Percentiles rank a stretch among this genome's conserved stretches.
These are phyloP conservation scores for Anthonomus grandis DNA, from an alignment of 1,140 invertebrate genomes.

Conservation along the genomic window DNA sequence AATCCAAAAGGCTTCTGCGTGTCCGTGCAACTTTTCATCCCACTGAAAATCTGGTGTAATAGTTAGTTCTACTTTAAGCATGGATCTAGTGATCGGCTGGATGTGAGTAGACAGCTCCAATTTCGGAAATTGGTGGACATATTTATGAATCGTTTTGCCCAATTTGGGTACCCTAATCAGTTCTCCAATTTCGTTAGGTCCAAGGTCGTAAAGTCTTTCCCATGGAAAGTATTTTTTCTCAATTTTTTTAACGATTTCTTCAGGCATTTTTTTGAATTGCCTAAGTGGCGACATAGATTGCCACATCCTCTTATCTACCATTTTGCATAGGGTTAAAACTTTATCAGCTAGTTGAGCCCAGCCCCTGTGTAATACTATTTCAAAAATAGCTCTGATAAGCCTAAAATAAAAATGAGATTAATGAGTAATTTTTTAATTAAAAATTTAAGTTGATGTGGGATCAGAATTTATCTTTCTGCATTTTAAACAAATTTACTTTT, in stretches of 20 bases:
- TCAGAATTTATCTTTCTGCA: no score
- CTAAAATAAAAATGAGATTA: no score
- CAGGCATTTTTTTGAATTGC: slow-evolving; percentile 97
- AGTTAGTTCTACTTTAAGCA: slow-evolving; percentile 90
- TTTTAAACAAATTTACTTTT: no score
- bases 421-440: no score
- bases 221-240: slow-evolving; percentile 97
- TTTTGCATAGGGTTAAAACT: slow-evolving; percentile 93
- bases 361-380: slow-evolving; percentile 85
- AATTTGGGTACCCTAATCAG: slow-evolving; percentile 92
- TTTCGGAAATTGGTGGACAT: slow-evolving; percentile 96
- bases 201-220: slow-evolving; percentile 93
- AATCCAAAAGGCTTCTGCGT: slow-evolving; percentile 98
- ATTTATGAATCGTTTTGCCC: slow-evolving; percentile 97
- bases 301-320: slow-evolving; percentile 99
- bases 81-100: slow-evolving; percentile 95
- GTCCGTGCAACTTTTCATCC: slow-evolving; percentile 96
- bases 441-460: no score
- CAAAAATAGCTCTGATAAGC: slow-evolving; percentile 94
- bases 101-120: slow-evolving; percentile 93
- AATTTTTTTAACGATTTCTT: slow-evolving; percentile 96
- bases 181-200: slow-evolving; percentile 97
- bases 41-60: slow-evolving; percentile 99
- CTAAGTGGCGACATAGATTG: slow-evolving; percentile 98
- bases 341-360: slow-evolving; percentile 99